Evolutionary conservation across 64 coral and sea anemone genomes (phyloP).

Genomic region (Astreopora myriophthalma): DNA sequence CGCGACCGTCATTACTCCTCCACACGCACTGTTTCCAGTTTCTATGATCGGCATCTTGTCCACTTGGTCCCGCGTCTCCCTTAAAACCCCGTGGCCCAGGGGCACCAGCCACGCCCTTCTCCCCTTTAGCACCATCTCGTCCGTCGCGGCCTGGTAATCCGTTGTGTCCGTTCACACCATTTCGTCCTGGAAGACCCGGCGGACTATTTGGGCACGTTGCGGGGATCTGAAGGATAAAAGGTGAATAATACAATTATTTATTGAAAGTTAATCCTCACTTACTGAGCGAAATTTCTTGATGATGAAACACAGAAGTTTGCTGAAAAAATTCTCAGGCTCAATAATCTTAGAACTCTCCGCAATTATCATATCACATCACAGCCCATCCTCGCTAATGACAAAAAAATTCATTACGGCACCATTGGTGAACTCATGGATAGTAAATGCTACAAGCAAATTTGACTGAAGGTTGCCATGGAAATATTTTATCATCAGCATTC

Average conservation of each 20-base stretch:
- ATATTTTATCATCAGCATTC: too few species aligned
- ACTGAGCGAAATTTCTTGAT: too few species aligned
- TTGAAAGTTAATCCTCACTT: too few species aligned
- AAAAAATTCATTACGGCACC: too few species aligned
- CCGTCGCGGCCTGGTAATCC: slow-evolving; percentile 36
- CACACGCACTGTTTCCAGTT: background rate
- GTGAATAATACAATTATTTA: background rate
- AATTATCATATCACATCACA: too few species aligned
- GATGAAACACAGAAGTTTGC: too few species aligned
- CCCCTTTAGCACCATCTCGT: background rate
- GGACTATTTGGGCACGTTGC: background rate
- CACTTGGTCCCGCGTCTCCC: background rate
- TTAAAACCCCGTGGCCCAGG: background rate
- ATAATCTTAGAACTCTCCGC: too few species aligned
- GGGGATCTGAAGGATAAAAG: background rate
- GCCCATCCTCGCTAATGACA: too few species aligned
- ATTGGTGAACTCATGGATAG: too few species aligned
- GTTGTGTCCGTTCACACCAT: slow-evolving; percentile 1
- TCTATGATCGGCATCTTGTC: background rate
- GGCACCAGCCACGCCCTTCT: background rate
- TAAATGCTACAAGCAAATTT: too few species aligned
- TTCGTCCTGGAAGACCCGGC: background rate
- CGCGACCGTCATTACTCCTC: background rate
- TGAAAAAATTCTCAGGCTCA: too few species aligned
- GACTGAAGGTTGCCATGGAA: too few species aligned